A percentile compares a stretch with the other conserved stretches of the same genome.
phyloP scores from a whole-genome alignment of 2,113 vertebrate species.

The Tricholaema leucomelas region DNA sequence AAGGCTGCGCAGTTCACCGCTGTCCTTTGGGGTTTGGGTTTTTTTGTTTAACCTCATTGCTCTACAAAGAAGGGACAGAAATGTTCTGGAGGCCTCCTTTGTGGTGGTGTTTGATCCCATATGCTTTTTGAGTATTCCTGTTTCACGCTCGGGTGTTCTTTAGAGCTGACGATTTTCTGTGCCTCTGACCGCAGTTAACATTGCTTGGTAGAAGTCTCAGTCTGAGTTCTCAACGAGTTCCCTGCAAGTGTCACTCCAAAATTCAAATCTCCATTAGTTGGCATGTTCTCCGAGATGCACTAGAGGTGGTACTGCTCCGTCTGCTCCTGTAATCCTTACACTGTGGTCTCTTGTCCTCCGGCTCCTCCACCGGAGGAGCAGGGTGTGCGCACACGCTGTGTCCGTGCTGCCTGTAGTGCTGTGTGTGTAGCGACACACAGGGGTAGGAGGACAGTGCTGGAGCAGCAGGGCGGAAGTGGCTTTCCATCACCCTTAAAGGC shows the following conservation, averaged over 20 bases:
- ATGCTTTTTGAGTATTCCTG: not conserved
- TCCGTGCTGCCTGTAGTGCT: not conserved
- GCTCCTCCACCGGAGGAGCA: not conserved
- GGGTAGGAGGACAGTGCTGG: not conserved
- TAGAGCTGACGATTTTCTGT: not conserved
- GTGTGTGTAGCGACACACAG: no score
- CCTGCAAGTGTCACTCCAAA: not conserved
- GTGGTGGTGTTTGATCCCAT: not conserved
- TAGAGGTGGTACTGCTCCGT: not conserved
- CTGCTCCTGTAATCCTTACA: not conserved
- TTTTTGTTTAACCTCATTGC: not conserved
- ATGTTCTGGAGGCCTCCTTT: not conserved
- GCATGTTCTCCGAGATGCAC: fast-evolving
- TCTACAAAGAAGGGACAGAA: not conserved
- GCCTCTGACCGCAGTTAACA: slow-evolving; percentile 8
- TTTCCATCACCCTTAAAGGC: slow-evolving; percentile 18
- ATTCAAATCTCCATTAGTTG: fast-evolving
- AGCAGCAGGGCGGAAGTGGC: slow-evolving; percentile 28
- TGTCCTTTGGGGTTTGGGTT: not conserved
- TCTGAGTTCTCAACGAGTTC: not conserved
- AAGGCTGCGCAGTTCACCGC: not conserved
- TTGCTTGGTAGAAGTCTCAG: slow-evolving; percentile 23
- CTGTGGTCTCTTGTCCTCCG: not conserved
- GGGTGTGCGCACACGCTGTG: not conserved
- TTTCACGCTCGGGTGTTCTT: not conserved